Base-by-base conservation (phyloP, 2,888 invertebrate genomes). In the Pachliopta kotzebuea region DNA sequence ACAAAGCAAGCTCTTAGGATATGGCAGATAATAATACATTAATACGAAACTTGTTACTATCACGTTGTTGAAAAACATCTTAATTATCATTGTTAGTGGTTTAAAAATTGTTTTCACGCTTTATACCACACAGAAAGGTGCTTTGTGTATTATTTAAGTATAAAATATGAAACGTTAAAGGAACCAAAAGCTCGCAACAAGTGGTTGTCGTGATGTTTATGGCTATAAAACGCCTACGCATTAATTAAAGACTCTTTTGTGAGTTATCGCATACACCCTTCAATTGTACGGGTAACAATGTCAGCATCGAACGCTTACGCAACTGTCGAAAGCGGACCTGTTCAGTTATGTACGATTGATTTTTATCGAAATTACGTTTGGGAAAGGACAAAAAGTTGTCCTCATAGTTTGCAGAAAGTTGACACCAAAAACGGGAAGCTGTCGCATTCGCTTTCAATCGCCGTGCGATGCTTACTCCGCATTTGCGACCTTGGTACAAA, bases 351-450 rank as follows among this genome's bases (percentile, higher is more conserved):
- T 76, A 79, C 83, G 83, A 86, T 86, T 84, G 87, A 86, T 82
- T 85, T 74, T 83, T 84, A 84, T 84, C 83, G 81, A 82, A 82
- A 80, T 79, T 82, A 79, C 77, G 78, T 85, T 85, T 86, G 82
- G 83, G 84, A 85, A 86, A 85, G 83, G 83, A 84, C 83, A 90
- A 90, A 90, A 90, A 89, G 88, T 85, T 87, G 86, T 84, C 84
- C 60, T 61, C 24, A 56, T 20, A 60, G 63, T 60, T 58, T 58
- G 58, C 65, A 65, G 65, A 65, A 65, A 65, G 65, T 62, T 62
- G 65, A 52, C 50, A 45, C 76, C 84, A 84, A 78, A 88, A 86
- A 79, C 83, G 78, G 86, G 84, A 83, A 82, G 45, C 72, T 77
- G 70, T 71, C 77, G 77, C 80, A 77, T 85, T 90, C 90, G 87